Evolutionary conservation across 2,888 invertebrate species (phyloP).

Genomic region (Carpatolechia fugitivella): DNA sequence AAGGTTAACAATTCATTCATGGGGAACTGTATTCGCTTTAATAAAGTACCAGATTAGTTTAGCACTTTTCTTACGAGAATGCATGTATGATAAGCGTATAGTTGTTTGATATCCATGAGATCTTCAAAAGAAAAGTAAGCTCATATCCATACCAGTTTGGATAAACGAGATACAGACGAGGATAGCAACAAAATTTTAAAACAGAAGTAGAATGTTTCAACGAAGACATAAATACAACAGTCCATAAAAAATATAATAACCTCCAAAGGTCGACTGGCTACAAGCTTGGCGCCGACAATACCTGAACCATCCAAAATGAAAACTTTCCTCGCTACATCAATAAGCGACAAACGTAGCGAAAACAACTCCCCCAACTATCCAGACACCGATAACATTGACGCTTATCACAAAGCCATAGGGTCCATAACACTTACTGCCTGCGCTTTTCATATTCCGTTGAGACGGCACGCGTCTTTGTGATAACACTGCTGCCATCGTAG

Average conservation of each 20-base stretch:
- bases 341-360: constrained; percentile 38
- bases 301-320: constrained; percentile 19
- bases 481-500: constrained; percentile 62
- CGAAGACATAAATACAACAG: neutral
- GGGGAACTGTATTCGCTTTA: too few species aligned
- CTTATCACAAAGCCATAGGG: constrained; percentile 33
- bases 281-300: neutral
- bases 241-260: neutral
- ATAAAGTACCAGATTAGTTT: too few species aligned
- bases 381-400: constrained; percentile 28
- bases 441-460: constrained; percentile 52
- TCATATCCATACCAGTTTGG: too few species aligned
- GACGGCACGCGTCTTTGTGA: constrained; percentile 58
- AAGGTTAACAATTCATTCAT: too few species aligned
- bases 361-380: constrained; percentile 35
- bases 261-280: neutral
- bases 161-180: too few species aligned
- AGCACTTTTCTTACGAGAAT: too few species aligned
- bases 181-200: too few species aligned
- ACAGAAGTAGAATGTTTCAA: too few species aligned
- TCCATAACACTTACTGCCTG: constrained; percentile 63
- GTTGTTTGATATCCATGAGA: too few species aligned
- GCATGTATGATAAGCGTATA: too few species aligned
- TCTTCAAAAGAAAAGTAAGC: too few species aligned
- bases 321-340: constrained; percentile 45